Conservation (phyloP, 2,113 vertebrate species). For the Oncorhynchus keta region DNA sequence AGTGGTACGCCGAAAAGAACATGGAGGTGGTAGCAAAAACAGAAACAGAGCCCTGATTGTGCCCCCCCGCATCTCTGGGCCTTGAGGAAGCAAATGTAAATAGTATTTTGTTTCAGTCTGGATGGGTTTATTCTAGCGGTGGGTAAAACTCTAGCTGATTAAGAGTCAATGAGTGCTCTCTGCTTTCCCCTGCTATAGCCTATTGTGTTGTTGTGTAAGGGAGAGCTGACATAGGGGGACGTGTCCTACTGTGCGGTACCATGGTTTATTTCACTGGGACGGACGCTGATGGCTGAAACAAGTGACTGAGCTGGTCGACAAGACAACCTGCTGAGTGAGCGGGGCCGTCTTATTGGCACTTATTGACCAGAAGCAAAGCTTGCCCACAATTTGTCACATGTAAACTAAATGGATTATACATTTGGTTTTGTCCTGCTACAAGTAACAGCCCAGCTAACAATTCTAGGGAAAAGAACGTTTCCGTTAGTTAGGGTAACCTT, state of each 20-base stretch:
- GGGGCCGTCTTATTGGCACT: slow-evolving; percentile 46
- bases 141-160: too few species aligned
- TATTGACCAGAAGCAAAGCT: slow-evolving; percentile 43
- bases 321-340: too few species aligned
- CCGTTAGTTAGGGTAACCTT: too few species aligned
- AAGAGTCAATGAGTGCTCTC: too few species aligned
- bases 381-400: slow-evolving; percentile 63
- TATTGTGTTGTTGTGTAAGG: too few species aligned
- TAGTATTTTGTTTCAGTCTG: slow-evolving; percentile 36
- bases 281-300: slow-evolving; percentile 69
- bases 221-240: too few species aligned
- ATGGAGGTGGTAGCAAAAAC: slow-evolving; percentile 61
- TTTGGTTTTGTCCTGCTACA: slow-evolving; percentile 45
- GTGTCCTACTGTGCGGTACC: too few species aligned
- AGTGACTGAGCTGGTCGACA: slow-evolving; percentile 61
- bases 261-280: slow-evolving; percentile 38
- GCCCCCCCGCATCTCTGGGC: slow-evolving; percentile 1
- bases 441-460: neutral
- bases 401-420: slow-evolving; percentile 66
- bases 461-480: too few species aligned
- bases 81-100: slow-evolving; percentile 7
- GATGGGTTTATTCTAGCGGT: slow-evolving; percentile 25
- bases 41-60: slow-evolving; percentile 68
- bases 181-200: too few species aligned
- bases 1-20: slow-evolving; percentile 50